phyloP scores from a whole-genome alignment of 2,888 invertebrate species.

The Ptilodon capucinus region DNA sequence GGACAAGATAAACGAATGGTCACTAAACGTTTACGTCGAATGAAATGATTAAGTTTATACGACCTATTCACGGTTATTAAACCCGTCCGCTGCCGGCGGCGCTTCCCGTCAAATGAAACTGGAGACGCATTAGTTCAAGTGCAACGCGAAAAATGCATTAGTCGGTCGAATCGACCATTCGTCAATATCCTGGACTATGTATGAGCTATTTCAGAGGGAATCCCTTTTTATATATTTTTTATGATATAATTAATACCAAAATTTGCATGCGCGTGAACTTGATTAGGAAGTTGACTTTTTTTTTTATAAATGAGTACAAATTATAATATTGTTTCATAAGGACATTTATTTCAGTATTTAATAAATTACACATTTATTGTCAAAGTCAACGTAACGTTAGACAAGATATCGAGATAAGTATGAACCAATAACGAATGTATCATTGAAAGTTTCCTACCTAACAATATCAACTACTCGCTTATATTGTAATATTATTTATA shows the following conservation, averaged over 20 bases:
- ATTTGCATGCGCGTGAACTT: neutral
- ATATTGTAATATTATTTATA: slow-evolving; percentile 34
- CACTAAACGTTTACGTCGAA: slow-evolving; percentile 35
- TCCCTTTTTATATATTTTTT: neutral
- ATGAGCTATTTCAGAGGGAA: slow-evolving; percentile 9
- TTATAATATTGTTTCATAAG: slow-evolving; percentile 49
- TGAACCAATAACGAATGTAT: slow-evolving; percentile 41
- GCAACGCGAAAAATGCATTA: slow-evolving; percentile 83
- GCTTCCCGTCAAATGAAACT: slow-evolving; percentile 45
- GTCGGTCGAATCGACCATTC: slow-evolving; percentile 56
- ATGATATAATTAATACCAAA: too few species aligned
- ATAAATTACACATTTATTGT: slow-evolving; percentile 81
- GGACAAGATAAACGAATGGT: slow-evolving; percentile 34
- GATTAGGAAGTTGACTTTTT: too few species aligned
- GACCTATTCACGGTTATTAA: slow-evolving; percentile 56
- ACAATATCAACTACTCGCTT: slow-evolving; percentile 32
- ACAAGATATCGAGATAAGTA: slow-evolving; percentile 55
- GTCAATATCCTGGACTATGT: slow-evolving; percentile 61
- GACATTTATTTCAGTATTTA: slow-evolving; percentile 69
- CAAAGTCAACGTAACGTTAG: slow-evolving; percentile 80
- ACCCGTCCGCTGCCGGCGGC: slow-evolving; percentile 31
- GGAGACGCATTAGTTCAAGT: slow-evolving; percentile 77
- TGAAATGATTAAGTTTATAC: slow-evolving; percentile 46
- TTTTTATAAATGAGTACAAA: slow-evolving; percentile 18
- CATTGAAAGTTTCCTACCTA: slow-evolving; percentile 43